A percentile compares a stretch with the other conserved stretches of the same genome.
phyloP scores from a whole-genome alignment of 2,113 vertebrate genomes.

The Pangasianodon gigas region DNA sequence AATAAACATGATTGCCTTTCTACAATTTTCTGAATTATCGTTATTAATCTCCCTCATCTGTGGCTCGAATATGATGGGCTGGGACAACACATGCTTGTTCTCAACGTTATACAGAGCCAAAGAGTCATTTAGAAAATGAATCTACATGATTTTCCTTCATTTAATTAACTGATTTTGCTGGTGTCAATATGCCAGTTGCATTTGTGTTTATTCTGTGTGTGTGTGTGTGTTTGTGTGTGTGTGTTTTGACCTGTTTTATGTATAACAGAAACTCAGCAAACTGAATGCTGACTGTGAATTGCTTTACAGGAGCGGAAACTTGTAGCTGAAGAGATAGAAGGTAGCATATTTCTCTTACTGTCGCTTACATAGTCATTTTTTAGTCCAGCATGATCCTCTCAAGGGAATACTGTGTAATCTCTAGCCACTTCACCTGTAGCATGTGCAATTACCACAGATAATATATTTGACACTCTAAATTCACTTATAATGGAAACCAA shows the following conservation, averaged over 20 bases:
- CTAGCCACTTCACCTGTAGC: background rate
- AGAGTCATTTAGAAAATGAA: background rate
- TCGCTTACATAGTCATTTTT: background rate
- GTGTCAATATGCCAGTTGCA: too few relatives aligned
- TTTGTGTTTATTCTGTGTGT: background rate
- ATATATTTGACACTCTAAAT: background rate
- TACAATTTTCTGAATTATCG: background rate
- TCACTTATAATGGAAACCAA: background rate
- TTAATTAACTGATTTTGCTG: background rate
- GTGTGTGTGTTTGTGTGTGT: background rate
- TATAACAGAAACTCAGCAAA: background rate
- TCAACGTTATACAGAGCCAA: background rate
- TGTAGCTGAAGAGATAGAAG: slow-evolving; percentile 71
- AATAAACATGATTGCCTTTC: background rate
- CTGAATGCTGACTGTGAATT: background rate
- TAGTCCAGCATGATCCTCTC: background rate
- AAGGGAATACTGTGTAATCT: background rate
- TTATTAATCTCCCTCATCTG: background rate
- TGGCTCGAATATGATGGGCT: background rate
- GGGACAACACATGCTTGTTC: background rate
- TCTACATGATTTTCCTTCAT: background rate
- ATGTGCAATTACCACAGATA: background rate
- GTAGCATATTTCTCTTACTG: slow-evolving; percentile 51
- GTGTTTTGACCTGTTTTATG: background rate
- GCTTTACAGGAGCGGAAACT: slow-evolving; percentile 66